Conservation (phyloP, 2,797 vertebrate species). For the Diplodus puntazzo region DNA sequence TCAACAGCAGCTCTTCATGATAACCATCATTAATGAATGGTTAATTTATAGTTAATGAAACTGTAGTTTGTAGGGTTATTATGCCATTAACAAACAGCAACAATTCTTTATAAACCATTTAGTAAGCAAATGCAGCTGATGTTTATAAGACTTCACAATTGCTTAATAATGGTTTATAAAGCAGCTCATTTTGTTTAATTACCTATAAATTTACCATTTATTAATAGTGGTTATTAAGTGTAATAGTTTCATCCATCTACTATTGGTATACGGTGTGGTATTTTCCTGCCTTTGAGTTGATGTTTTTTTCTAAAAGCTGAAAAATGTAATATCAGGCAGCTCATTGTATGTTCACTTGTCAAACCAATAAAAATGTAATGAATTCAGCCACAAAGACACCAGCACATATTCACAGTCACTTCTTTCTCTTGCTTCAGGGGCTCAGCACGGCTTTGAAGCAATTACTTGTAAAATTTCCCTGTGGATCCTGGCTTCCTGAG, state of each 20-base stretch:
- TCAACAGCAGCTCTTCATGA: background rate
- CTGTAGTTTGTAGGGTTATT: no score
- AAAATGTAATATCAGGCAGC: background rate
- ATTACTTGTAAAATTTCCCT: slow-evolving; percentile 95
- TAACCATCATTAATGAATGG: no score
- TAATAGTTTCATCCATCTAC: slow-evolving; percentile 3
- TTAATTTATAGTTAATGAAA: no score
- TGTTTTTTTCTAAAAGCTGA: background rate
- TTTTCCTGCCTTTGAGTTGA: background rate
- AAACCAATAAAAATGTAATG: background rate
- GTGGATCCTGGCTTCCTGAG: slow-evolving; percentile 94
- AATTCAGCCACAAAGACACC: background rate
- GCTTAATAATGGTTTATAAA: no score
- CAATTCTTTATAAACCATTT: no score
- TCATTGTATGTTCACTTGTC: background rate
- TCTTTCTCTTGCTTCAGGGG: background rate
- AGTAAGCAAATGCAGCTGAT: no score
- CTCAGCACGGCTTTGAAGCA: slow-evolving; percentile 81
- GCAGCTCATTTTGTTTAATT: no score
- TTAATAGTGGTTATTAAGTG: no score
- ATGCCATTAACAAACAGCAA: no score
- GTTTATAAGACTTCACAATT: no score
- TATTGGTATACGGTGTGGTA: background rate
- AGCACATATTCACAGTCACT: background rate
- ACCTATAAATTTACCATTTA: no score